Evolutionary conservation across 2,888 invertebrate species (phyloP), one percentile per base, ranked within the genome.

Genomic region (Dolichomitus sp.): DNA sequence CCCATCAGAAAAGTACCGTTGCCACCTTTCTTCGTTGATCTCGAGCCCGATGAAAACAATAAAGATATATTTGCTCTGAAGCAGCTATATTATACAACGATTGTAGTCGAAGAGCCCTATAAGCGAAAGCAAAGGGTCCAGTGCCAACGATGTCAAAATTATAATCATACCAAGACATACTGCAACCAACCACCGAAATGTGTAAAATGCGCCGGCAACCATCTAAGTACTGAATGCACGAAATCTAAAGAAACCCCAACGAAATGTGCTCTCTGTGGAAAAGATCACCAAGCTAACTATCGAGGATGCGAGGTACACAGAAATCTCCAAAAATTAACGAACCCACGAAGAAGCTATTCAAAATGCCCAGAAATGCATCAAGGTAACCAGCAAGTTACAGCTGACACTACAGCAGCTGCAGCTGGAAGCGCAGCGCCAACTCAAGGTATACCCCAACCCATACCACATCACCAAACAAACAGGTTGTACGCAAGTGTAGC

Each of bases 1-100:
- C 69, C 83, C 14, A 42, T 63, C 42, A 80, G 80, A 40, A 84
- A 83, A 65, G 74, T 76, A 33, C 77, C 77, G 11, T 40, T 86
- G n/a, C 74, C 81, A 19, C 54, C 84, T n/a, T 85, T 84, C 65
- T 81, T 77, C 23, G 72, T 85, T 3, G 83, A 86, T 33, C 72
- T 85, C 30, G 73, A 83, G 70, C 80, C 83, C 27, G 72, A 80
- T 7, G 68, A 80, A 30, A 86, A 72, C 7, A 72, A 72, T 19
- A 79, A 75, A 66, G 54, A 75, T 23, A 84, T 84, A 11, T 86
- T 81, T 40, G 52, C 83, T 14, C 23, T 80, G 27, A 61, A 42
- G 63, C 65, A 63, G 23, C 40, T 81, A 23, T 65, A 72, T 11
- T 45, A 73, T 27, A 59, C 70, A 11, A 82, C 70, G 61, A 61